These are phyloP conservation scores for Clupea harengus DNA, from an alignment of 2,113 vertebrate species.

Conservation along the genomic window DNA sequence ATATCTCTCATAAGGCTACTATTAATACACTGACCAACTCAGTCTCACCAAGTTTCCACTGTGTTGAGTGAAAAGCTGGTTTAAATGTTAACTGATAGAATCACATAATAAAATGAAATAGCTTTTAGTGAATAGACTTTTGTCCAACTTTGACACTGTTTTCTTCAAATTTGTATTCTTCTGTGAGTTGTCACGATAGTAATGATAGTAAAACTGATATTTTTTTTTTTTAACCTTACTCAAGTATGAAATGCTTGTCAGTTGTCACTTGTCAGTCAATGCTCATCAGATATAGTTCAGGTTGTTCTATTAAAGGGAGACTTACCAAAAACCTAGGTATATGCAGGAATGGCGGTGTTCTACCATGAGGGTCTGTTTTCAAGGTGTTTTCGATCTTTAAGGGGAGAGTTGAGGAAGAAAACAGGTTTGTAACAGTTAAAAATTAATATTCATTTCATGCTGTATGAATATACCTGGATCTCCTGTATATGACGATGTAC, in stretches of 20 bases:
- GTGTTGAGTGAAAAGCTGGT: background rate
- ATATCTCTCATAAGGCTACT: background rate
- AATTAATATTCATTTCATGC: no score
- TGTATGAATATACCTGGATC: no score
- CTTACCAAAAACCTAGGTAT: background rate
- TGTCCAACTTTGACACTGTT: background rate
- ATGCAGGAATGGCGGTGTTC: slow-evolving; percentile 50
- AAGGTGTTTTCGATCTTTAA: slow-evolving; percentile 75
- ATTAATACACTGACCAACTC: background rate
- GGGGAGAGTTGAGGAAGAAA: slow-evolving; percentile 59
- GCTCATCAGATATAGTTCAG: background rate
- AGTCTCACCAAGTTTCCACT: background rate
- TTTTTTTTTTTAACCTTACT: background rate
- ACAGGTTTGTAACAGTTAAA: no score
- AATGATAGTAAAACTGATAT: no score
- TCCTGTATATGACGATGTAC: no score
- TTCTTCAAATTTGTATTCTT: background rate
- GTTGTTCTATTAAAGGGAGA: background rate
- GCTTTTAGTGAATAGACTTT: background rate
- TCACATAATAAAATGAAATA: background rate
- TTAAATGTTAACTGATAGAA: background rate
- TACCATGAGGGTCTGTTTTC: slow-evolving; percentile 87
- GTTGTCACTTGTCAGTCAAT: no score
- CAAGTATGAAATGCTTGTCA: background rate
- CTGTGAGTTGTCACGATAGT: no score